Evolutionary conservation across 2,888 invertebrate species (phyloP).

Genomic region (Myopa testacea): DNA sequence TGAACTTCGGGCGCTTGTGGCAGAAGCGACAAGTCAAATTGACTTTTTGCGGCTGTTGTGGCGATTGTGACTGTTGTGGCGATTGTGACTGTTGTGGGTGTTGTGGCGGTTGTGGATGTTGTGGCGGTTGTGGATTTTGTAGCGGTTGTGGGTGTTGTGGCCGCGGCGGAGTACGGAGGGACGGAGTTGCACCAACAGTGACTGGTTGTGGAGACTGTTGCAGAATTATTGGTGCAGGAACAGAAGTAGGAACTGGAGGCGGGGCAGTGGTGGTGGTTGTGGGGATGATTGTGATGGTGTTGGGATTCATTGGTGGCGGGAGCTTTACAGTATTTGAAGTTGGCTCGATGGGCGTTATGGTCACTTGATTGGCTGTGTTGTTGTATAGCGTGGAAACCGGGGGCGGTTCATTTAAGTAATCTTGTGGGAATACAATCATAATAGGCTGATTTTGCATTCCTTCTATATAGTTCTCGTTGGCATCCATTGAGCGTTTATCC

Average conservation of each 20-base stretch:
- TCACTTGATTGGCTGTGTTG: constrained; percentile 6
- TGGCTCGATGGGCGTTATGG: constrained; percentile 31
- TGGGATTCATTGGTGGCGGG: constrained; percentile 31
- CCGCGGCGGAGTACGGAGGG: constrained; percentile 1
- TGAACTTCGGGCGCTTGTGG: constrained; percentile 62
- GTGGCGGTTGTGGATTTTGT: neutral
- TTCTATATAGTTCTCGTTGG: constrained; percentile 57
- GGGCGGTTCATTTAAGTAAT: constrained; percentile 13
- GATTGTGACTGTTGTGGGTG: constrained; percentile 4
- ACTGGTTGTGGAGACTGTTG: neutral
- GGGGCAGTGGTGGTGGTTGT: neutral
- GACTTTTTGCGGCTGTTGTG: constrained; percentile 45
- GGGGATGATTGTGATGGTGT: constrained; percentile 21
- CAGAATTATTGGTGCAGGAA: constrained; percentile 2
- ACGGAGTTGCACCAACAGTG: constrained; percentile 17
- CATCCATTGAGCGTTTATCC: constrained; percentile 47
- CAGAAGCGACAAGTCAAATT: constrained; percentile 60
- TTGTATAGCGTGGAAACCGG: constrained; percentile 4
- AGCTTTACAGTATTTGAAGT: constrained; percentile 8
- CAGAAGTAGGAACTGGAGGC: constrained; percentile 24
- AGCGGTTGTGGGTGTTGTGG: constrained; percentile 15
- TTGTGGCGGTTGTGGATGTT: neutral
- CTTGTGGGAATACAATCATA: constrained; percentile 35
- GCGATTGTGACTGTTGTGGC: neutral
- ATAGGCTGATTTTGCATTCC: constrained; percentile 41